Evolutionary conservation across 2,888 invertebrate species (phyloP), one percentile per base, ranked within the genome.

Genomic region (Limnephilus lunatus): DNA sequence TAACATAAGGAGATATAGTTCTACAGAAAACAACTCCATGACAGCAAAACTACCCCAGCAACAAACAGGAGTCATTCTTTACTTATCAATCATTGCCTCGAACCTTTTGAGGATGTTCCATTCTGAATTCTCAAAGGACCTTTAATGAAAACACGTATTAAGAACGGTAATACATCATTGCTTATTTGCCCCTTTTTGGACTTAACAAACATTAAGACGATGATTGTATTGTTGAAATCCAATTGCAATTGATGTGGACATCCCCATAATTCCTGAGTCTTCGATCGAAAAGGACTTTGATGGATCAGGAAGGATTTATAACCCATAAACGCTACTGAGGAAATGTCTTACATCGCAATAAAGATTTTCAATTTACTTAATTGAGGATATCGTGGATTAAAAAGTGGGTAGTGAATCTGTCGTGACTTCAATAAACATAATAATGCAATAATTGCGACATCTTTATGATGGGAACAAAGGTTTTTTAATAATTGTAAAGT

Each of bases 91-190:
- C 25, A 68, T 68, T 68, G 25, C 68, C 25, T 68, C 68, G 9
- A 68, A 25, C 68, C 68, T 25, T 68, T 11, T 68, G 68, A 25
- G 7, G 25, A 68, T 68, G 68, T n/a, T 68, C 25, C 68, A 25
- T 68, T 68, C 25, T 68, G 25, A 68, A 68, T n/a, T 25, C n/a
- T 68, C 25, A 68, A 68, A n/a, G 68, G 68, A 9, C n/a, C 25
- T 68, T 68, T 68, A 68, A 68, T 68, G 68, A 68, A 68, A 68
- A 68, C 68, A 68, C 68, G 68, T 68, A 68, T 68, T n/a, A 68
- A 68, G 68, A 68, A 68, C 25, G 25, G n/a, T 68, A 68, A 68
- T 68, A 68, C 68, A 68, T 68, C 68, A 68, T 68, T 68, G 68
- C 25, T 68, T 68, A 68, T 68, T 68, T 68, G 25, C 68, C 2